Percentiles rank a stretch among this genome's conserved stretches.
Conservation (phyloP, 2,888 invertebrate genomes). For the Drosophila histrio region DNA sequence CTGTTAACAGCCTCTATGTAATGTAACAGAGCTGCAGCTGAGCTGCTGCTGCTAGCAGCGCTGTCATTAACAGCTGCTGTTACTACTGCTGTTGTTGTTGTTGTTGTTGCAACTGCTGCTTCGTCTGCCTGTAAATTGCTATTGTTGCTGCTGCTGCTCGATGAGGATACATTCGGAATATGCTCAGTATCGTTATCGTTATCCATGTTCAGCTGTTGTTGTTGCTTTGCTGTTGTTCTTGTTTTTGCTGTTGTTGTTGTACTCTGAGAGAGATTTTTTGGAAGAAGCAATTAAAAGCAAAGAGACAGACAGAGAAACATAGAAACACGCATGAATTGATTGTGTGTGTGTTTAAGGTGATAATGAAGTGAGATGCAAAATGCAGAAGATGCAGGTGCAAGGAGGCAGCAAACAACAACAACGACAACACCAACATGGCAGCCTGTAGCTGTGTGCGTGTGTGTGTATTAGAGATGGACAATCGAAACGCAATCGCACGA, state of each 20-base stretch:
- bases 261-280: constrained; percentile 53
- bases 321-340: constrained; percentile 16
- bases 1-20: constrained; percentile 23
- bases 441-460: constrained; percentile 14
- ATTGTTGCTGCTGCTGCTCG: constrained; percentile 72
- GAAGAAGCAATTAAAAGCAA: constrained; percentile 54
- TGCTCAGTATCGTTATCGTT: constrained; percentile 75
- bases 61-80: constrained; percentile 41
- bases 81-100: constrained; percentile 33
- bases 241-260: constrained; percentile 35
- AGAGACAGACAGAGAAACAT: constrained; percentile 38
- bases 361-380: constrained; percentile 23
- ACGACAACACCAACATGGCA: constrained; percentile 32
- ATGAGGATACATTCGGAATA: constrained; percentile 67
- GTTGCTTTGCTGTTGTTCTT: constrained; percentile 16
- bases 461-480: no score
- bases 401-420: constrained; percentile 45
- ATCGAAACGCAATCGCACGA: no score
- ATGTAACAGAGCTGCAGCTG: constrained; percentile 33
- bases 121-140: constrained; percentile 35
- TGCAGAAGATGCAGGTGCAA: constrained; percentile 48
- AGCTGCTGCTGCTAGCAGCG: constrained; percentile 26
- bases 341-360: constrained; percentile 28
- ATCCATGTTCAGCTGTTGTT: constrained; percentile 45
- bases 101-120: constrained; percentile 28